Evolutionary conservation across 2,797 vertebrate genomes (phyloP).

Genomic region (Vireo griseus): DNA sequence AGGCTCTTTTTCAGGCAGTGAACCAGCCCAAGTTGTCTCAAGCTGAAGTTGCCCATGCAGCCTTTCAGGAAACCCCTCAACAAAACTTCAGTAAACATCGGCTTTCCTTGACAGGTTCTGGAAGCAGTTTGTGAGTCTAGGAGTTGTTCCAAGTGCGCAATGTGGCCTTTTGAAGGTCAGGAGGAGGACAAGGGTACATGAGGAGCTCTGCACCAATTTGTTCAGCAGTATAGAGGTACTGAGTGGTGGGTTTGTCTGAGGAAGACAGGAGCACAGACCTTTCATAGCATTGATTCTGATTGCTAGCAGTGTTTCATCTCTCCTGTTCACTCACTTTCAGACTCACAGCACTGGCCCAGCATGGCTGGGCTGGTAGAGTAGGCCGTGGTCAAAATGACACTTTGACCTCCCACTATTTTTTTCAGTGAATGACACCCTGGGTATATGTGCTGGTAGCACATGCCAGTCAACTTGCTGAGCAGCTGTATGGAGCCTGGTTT

Average conservation of each 20-base stretch:
- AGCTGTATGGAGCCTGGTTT: neutral
- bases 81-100: neutral
- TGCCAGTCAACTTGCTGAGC: neutral
- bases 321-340: neutral
- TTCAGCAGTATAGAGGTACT: neutral
- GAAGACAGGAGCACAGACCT: neutral
- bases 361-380: neutral
- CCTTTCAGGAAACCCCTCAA: neutral
- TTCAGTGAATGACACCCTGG: neutral
- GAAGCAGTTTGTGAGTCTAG: neutral
- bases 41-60: neutral
- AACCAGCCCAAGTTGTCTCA: neutral
- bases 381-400: neutral
- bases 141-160: neutral
- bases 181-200: neutral
- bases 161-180: neutral
- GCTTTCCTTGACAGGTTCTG: neutral
- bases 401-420: neutral
- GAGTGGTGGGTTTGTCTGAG: neutral
- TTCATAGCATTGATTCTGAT: neutral
- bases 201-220: neutral
- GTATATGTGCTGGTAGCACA: fast-evolving
- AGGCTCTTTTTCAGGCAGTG: neutral
- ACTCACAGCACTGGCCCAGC: fast-evolving
- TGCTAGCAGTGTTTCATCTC: neutral